These are phyloP conservation scores for Saccostrea echinata DNA, from an alignment of 1,140 invertebrate species.

Conservation along the genomic window DNA sequence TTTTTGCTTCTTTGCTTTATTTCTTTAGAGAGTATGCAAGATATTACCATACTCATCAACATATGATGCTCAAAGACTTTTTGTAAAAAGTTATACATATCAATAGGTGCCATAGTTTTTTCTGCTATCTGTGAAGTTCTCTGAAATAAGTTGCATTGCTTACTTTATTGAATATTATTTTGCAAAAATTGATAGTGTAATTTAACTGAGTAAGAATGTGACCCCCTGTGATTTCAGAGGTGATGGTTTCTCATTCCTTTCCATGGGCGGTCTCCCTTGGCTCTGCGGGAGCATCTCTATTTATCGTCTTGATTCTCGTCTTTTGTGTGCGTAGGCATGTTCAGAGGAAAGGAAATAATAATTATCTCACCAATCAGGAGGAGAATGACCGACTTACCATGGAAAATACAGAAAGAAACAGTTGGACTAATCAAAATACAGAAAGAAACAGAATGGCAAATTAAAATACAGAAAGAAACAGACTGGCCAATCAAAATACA, in stretches of 20 bases:
- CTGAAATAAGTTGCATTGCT: too few relatives aligned
- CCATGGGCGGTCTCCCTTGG: neutral
- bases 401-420: neutral
- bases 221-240: constrained; percentile 11
- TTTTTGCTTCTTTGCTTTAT: too few relatives aligned
- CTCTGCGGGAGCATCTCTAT: neutral
- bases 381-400: neutral
- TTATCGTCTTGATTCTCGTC: neutral
- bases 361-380: neutral
- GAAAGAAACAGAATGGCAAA: neutral
- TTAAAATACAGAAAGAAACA: neutral
- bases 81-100: too few relatives aligned
- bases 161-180: neutral
- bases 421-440: too few relatives aligned
- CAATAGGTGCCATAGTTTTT: too few relatives aligned
- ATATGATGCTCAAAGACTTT: too few relatives aligned
- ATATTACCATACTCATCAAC: too few relatives aligned
- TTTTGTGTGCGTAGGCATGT: neutral
- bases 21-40: too few relatives aligned
- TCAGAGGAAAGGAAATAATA: neutral
- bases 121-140: too few relatives aligned
- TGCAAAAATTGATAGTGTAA: neutral
- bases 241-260: neutral
- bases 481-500: too few relatives aligned
- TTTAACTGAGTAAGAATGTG: neutral